A percentile compares a stretch with the other conserved stretches of the same genome.
Conservation (phyloP, 1,140 invertebrate species). For the Drosophila ogumai region DNA sequence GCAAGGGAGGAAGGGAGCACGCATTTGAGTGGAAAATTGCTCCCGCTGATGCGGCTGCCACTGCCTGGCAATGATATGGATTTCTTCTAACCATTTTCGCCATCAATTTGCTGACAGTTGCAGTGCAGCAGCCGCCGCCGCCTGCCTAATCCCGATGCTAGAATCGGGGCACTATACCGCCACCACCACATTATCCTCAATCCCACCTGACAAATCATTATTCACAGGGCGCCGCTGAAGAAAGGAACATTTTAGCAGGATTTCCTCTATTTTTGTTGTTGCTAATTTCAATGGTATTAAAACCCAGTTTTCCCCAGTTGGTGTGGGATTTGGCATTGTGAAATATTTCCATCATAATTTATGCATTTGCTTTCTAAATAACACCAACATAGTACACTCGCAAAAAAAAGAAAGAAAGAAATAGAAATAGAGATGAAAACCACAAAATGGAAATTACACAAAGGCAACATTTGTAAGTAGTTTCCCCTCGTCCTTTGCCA, state of each 20-base stretch:
- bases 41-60: constrained; percentile 55
- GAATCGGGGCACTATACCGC: constrained; percentile 5
- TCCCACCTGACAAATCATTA: constrained; percentile 55
- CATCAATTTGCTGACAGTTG: constrained; percentile 75
- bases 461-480: constrained; percentile 63
- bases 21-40: constrained; percentile 76
- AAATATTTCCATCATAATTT: constrained; percentile 57
- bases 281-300: constrained; percentile 54
- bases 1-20: constrained; percentile 9
- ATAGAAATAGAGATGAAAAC: background rate
- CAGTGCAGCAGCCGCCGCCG: constrained; percentile 33
- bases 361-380: constrained; percentile 62
- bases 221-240: constrained; percentile 19
- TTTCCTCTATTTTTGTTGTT: constrained; percentile 17
- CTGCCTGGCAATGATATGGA: constrained; percentile 62
- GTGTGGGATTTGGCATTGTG: constrained; percentile 27
- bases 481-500: background rate
- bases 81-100: constrained; percentile 51
- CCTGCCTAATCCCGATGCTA: constrained; percentile 41
- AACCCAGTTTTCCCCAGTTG: constrained; percentile 18
- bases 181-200: constrained; percentile 12
- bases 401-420: constrained; percentile 9
- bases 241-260: constrained; percentile 44
- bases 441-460: constrained; percentile 45
- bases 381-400: constrained; percentile 22